A percentile compares a stretch with the other conserved stretches of the same genome.
Evolutionary conservation across 2,888 invertebrate species (phyloP).

Genomic region (Metallyticus violacea): DNA sequence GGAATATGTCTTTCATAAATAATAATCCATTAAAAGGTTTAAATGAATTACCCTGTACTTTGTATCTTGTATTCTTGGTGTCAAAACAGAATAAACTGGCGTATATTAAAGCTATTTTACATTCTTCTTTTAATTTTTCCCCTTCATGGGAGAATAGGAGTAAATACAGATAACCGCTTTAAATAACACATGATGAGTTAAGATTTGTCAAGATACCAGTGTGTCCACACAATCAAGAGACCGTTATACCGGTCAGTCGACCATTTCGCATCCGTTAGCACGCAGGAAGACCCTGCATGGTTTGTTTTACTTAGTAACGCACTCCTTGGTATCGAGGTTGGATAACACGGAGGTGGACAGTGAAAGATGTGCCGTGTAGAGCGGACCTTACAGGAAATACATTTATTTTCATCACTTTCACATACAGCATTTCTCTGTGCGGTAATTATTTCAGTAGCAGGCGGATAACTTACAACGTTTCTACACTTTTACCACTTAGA

Average conservation of each 20-base stretch:
- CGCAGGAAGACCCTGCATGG: not conserved
- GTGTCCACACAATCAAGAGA: not conserved
- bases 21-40: no score
- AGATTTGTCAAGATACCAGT: not conserved
- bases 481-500: no score
- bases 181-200: no score
- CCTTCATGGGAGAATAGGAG: no score
- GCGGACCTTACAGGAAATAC: not conserved
- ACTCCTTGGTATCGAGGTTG: not conserved
- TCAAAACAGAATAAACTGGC: no score
- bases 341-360: not conserved
- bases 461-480: no score
- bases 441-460: not conserved
- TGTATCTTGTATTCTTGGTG: no score
- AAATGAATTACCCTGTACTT: no score
- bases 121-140: no score
- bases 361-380: not conserved
- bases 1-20: no score
- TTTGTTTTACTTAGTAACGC: not conserved
- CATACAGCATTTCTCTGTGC: not conserved
- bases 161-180: no score
- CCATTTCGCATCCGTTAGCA: not conserved
- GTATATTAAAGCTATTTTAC: no score
- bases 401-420: not conserved
- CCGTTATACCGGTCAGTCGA: not conserved